A percentile compares a stretch with the other conserved stretches of the same genome.
These are phyloP conservation scores for Bambusicola thoracicus DNA, from an alignment of 2,113 vertebrate genomes.

Conservation along the genomic window DNA sequence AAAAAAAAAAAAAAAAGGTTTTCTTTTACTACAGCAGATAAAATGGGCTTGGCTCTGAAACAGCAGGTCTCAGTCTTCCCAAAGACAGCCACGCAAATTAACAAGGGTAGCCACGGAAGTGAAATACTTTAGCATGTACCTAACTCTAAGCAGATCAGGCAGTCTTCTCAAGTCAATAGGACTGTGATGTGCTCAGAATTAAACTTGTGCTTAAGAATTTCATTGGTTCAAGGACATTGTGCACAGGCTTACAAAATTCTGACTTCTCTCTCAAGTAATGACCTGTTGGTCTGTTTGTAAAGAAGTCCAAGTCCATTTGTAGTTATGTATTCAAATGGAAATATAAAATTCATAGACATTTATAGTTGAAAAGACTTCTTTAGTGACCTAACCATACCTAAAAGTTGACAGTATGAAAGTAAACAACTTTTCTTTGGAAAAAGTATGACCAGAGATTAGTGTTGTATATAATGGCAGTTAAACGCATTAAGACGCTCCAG, in stretches of 20 bases:
- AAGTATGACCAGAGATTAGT: slow-evolving; percentile 22
- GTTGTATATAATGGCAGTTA: not conserved
- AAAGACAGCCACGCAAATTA: not conserved
- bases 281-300: not conserved
- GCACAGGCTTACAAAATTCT: not conserved
- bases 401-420: not conserved
- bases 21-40: not conserved
- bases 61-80: not conserved
- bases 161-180: not conserved
- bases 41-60: not conserved
- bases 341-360: slow-evolving; percentile 1
- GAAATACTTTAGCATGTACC: not conserved
- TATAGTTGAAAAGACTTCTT: not conserved
- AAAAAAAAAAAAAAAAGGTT: not conserved
- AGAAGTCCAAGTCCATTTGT: not conserved
- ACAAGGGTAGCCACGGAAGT: not conserved
- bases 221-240: not conserved
- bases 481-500: slow-evolving; percentile 26
- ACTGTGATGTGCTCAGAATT: not conserved
- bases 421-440: not conserved
- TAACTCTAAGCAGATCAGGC: not conserved
- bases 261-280: not conserved
- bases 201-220: slow-evolving; percentile 23
- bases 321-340: not conserved
- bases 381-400: not conserved